Percentiles rank a stretch among this genome's conserved stretches.
These are phyloP conservation scores for Reinhardtius hippoglossoides DNA, from an alignment of 2,113 vertebrate species.

Conservation along the genomic window DNA sequence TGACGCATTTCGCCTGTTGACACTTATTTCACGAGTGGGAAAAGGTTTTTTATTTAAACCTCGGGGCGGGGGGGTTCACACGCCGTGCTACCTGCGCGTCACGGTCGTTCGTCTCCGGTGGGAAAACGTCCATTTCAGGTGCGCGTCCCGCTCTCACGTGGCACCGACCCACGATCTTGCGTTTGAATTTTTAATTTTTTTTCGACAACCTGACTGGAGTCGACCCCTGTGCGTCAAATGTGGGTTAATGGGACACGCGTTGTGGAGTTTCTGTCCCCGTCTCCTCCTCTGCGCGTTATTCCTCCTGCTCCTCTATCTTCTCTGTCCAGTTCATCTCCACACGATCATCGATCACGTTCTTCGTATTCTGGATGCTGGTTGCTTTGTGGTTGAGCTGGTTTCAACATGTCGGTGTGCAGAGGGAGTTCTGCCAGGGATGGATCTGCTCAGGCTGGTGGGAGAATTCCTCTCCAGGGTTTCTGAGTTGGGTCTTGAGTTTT, in stretches of 20 bases:
- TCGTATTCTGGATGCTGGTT: neutral
- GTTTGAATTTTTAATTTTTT: neutral
- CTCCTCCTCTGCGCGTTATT: neutral
- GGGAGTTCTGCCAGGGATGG: conserved; percentile 9
- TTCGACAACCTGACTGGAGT: neutral
- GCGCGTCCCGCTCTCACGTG: neutral
- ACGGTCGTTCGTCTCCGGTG: conserved; percentile 6
- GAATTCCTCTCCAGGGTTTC: neutral
- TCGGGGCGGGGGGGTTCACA: neutral
- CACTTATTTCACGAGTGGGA: neutral
- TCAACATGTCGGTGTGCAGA: conserved; percentile 48
- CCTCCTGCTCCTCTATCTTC: neutral
- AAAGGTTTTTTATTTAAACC: neutral
- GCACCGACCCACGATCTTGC: neutral
- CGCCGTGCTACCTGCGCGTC: conserved; percentile 66
- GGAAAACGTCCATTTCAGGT: conserved; percentile 33
- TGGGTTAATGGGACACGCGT: conserved; percentile 71
- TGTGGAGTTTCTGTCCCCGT: conserved; percentile 27
- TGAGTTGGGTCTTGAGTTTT: neutral
- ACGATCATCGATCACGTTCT: neutral
- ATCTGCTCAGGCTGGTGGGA: conserved; percentile 20
- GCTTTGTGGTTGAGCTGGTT: conserved; percentile 47
- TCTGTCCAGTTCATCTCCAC: neutral
- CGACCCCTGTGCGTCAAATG: conserved; percentile 49
- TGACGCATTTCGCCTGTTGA: neutral